Base-by-base conservation (phyloP, 2,797 vertebrate species). In the Paratrypauchen microcephalus region DNA sequence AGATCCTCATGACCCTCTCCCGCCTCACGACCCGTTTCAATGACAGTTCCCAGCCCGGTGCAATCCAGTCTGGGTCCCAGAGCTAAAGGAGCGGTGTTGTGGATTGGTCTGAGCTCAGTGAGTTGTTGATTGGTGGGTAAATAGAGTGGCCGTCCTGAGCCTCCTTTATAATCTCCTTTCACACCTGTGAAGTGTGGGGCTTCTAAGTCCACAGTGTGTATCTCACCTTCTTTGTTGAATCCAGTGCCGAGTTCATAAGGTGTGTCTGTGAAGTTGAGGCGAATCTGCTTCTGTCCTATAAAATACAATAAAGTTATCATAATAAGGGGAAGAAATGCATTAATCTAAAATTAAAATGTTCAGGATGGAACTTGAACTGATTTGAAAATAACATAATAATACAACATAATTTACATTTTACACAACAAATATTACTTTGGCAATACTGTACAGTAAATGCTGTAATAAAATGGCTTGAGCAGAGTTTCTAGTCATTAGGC, bases 241-340 rank as follows among this genome's bases (percentile, higher is more conserved):
- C 93, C 92, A n/a, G 94, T 79, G 78, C 90, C 93, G 75, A 97
- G 93, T 72, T 98, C 96, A 69, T 95, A 97, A 88, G 96, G 95
- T 83, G 95, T 93, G 83, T 97, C 96, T 0, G 94, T 93, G 87
- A 96, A 91, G 81, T 94, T 88, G 71, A 96, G 94, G 58, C 93
- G 93, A 92, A 96, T 96, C 91, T 96, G 96, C 93, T 97, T 98
- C 80, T 96, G 96, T 62, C 95, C 97, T 99, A 66, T 36, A 55
- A 55, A 23, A 55, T n/a, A n/a, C 52, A 52, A 21, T 21, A 24
- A 45, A 45, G 41, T 45, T 13, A 13, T 12, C 11, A 41, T 45
- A 32, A 32, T 30, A 30, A 30, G 28, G 28, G 28, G 28, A 30
- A 4, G 28, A 30, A 30, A 30, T 30, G 28, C 5, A 30, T 30